A percentile compares a stretch with the other conserved stretches of the same genome.
Evolutionary conservation across 2,797 vertebrate species (phyloP).

Genomic region (Vireo griseus): DNA sequence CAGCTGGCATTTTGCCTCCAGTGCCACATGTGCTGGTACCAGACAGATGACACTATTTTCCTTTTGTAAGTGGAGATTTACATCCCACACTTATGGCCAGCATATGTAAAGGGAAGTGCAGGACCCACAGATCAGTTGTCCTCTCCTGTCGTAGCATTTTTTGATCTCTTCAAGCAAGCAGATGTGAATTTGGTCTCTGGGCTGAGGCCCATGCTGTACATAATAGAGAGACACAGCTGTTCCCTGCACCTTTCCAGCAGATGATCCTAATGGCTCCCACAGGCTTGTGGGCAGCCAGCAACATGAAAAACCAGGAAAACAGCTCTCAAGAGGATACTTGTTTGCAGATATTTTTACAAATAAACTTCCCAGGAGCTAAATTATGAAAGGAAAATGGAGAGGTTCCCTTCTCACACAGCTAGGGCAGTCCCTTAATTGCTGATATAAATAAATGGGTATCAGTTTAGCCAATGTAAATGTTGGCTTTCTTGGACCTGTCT

Average conservation of each 20-base stretch:
- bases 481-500: neutral
- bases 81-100: neutral
- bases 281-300: slow-evolving; percentile 23
- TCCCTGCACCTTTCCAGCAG: neutral
- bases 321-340: neutral
- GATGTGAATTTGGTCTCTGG: neutral
- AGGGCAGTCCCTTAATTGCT: neutral
- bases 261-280: slow-evolving; percentile 14
- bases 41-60: neutral
- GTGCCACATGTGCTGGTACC: neutral
- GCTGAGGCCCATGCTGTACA: neutral
- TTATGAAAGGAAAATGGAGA: neutral
- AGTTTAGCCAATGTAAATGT: neutral
- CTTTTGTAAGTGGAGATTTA: neutral
- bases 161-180: slow-evolving; percentile 8
- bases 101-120: slow-evolving; percentile 17
- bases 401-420: neutral
- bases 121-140: neutral
- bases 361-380: slow-evolving; percentile 15
- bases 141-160: neutral
- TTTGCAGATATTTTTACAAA: slow-evolving; percentile 29
- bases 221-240: slow-evolving; percentile 27
- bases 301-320: slow-evolving; percentile 8
- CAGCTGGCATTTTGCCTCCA: slow-evolving; percentile 20
- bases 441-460: neutral